These are phyloP conservation scores for Girardia tigrina DNA, from an alignment of 2,888 invertebrate species.

Conservation along the genomic window DNA sequence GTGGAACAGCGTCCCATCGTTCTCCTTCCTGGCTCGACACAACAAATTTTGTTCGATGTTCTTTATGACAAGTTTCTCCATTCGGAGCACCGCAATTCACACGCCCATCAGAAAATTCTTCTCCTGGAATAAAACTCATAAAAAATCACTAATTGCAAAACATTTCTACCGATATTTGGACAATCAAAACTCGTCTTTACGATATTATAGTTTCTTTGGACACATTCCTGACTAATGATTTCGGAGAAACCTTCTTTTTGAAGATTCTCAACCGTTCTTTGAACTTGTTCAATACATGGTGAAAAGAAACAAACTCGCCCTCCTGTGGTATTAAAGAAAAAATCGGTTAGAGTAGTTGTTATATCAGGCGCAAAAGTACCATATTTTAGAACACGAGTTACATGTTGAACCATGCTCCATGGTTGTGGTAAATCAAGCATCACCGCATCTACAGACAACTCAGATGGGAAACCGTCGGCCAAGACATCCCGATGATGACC, in stretches of 20 bases:
- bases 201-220: conserved; percentile 44
- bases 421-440: conserved; percentile 91
- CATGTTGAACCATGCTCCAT: conserved; percentile 72
- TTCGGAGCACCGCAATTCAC: background rate
- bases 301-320: conserved; percentile 92
- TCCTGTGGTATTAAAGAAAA: too few relatives aligned
- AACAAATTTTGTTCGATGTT: background rate
- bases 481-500: conserved; percentile 71
- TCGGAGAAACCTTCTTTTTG: conserved; percentile 66
- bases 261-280: conserved; percentile 66
- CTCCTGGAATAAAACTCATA: conserved; percentile 40
- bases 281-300: conserved; percentile 97
- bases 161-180: conserved; percentile 32
- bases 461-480: conserved; percentile 58
- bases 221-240: conserved; percentile 70
- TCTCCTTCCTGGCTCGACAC: background rate
- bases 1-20: conserved; percentile 57
- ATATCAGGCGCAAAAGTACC: too few relatives aligned
- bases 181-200: background rate
- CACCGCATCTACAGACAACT: conserved; percentile 67
- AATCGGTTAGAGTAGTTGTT: too few relatives aligned
- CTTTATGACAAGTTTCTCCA: background rate
- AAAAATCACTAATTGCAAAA: conserved; percentile 17
- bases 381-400: conserved; percentile 61
- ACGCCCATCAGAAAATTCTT: background rate